These are phyloP conservation scores for Microdon myrmicae DNA, from an alignment of 2,888 invertebrate genomes.

Conservation along the genomic window DNA sequence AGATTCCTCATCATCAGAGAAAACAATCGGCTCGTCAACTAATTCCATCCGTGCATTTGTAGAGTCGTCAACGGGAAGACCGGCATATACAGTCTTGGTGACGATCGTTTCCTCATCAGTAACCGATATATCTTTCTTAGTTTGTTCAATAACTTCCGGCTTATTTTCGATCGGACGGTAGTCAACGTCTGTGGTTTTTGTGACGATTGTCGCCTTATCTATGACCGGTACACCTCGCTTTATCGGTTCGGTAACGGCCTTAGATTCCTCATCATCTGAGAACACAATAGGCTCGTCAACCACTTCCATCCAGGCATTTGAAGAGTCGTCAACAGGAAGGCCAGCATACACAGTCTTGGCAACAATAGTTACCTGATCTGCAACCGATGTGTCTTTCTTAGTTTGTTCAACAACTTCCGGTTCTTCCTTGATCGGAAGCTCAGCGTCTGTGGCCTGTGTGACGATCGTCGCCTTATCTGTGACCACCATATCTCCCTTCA, in stretches of 20 bases:
- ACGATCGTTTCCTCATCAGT: no score
- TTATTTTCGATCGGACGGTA: no score
- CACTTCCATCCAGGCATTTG: slow-evolving; percentile 60
- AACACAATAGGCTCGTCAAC: slow-evolving; percentile 62
- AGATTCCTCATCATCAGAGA: slow-evolving; percentile 63
- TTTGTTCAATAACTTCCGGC: no score
- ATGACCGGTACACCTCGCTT: slow-evolving; percentile 39
- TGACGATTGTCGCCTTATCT: slow-evolving; percentile 55
- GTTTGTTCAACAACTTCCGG: neutral
- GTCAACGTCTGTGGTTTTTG: no score
- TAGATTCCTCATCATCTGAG: slow-evolving; percentile 60
- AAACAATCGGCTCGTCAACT: slow-evolving; percentile 63
- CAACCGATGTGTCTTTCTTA: neutral
- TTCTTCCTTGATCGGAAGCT: neutral
- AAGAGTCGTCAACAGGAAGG: slow-evolving; percentile 59
- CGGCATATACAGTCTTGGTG: no score
- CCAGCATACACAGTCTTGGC: slow-evolving; percentile 58
- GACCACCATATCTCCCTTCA: neutral
- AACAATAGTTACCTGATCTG: slow-evolving; percentile 37
- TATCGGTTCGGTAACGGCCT: slow-evolving; percentile 3
- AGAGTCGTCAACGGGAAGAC: slow-evolving; percentile 58
- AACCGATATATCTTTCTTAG: no score
- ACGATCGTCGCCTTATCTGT: neutral
- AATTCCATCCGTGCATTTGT: slow-evolving; percentile 62
- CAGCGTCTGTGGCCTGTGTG: slow-evolving; percentile 19